These are phyloP conservation scores for Eristalis pertinax DNA, from an alignment of 2,888 invertebrate genomes.

Conservation along the genomic window DNA sequence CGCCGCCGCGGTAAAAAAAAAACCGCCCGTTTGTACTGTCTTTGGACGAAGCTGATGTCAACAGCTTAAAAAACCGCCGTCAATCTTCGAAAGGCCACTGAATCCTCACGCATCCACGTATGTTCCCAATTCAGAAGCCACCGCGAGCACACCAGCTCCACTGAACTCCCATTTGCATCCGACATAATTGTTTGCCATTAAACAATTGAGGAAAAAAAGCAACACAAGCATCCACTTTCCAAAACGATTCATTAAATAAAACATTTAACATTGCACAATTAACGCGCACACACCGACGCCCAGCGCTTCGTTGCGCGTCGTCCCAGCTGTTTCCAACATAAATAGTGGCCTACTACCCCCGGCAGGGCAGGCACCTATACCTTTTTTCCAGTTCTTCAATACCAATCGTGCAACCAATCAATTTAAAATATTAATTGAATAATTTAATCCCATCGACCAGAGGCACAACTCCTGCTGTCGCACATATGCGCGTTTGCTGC, in stretches of 20 bases:
- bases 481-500: constrained; percentile 5
- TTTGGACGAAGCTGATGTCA: too few relatives aligned
- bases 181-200: constrained; percentile 35
- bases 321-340: constrained; percentile 50
- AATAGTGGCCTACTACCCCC: constrained; percentile 25
- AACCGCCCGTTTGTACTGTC: too few relatives aligned
- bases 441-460: constrained; percentile 50
- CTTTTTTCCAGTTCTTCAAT: neutral
- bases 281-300: constrained; percentile 30
- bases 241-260: constrained; percentile 32
- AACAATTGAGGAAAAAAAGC: constrained; percentile 7
- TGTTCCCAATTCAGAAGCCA: neutral
- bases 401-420: constrained; percentile 59
- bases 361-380: neutral
- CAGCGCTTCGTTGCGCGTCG: neutral
- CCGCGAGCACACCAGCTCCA: neutral
- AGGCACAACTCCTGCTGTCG: constrained; percentile 8
- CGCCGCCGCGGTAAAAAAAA: too few relatives aligned
- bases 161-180: neutral
- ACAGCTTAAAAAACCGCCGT: too few relatives aligned
- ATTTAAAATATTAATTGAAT: constrained; percentile 72
- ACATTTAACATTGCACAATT: constrained; percentile 66
- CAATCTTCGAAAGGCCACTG: neutral
- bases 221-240: neutral
- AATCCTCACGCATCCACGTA: too few relatives aligned